A percentile compares a stretch with the other conserved stretches of the same genome.
Conservation (phyloP, 2,797 vertebrate genomes). For the Potorous gilbertii region DNA sequence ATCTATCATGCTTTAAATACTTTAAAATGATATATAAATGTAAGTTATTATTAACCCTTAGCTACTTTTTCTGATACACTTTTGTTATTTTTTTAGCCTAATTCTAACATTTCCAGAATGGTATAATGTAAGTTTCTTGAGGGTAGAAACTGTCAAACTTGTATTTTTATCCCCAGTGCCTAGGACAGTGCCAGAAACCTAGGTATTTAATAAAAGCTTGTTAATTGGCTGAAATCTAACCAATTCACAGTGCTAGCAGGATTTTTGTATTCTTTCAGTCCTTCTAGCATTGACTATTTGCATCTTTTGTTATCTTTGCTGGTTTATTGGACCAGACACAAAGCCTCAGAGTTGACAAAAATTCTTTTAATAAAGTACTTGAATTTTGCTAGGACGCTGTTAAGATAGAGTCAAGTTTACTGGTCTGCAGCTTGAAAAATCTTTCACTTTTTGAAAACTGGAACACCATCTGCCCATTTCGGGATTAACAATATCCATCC, state of each 20-base stretch:
- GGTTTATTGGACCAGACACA: not conserved
- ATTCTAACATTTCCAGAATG: not conserved
- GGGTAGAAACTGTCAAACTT: not conserved
- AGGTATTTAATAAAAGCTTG: not conserved
- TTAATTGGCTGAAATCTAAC: not conserved
- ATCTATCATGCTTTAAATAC: not conserved
- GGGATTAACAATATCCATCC: not conserved
- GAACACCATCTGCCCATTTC: not conserved
- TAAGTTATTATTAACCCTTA: not conserved
- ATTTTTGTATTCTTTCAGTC: not conserved
- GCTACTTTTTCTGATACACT: not conserved
- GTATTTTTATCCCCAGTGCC: not conserved
- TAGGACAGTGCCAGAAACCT: not conserved
- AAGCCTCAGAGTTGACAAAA: not conserved
- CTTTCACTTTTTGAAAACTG: not conserved
- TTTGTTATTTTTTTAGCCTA: not conserved
- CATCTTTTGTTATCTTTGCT: not conserved
- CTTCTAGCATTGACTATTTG: not conserved
- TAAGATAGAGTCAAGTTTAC: not conserved
- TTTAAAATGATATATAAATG: not conserved
- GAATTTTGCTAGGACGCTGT: not conserved
- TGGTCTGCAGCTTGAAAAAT: not conserved
- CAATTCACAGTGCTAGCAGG: not conserved
- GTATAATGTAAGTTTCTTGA: not conserved
- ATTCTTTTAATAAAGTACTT: not conserved